A percentile compares a stretch with the other conserved stretches of the same genome.
Conservation (phyloP, 2,888 invertebrate genomes). For the Argyresthia goedartella region DNA sequence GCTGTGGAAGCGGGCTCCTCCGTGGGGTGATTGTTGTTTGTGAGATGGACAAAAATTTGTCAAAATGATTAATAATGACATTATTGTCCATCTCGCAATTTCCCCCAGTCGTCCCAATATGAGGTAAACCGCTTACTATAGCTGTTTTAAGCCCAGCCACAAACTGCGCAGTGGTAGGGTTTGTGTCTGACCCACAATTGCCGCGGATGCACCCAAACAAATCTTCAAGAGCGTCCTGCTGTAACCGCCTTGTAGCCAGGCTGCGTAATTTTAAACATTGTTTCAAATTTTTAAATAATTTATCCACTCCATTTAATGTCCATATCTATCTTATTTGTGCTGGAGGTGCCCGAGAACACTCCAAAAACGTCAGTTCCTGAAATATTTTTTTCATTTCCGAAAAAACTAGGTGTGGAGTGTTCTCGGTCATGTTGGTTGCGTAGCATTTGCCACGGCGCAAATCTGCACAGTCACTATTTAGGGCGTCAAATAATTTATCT, state of each 20-base stretch:
- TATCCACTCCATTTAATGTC: slow-evolving; percentile 1
- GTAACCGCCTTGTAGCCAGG: slow-evolving; percentile 11
- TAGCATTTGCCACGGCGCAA: not conserved
- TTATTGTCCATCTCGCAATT: slow-evolving; percentile 13
- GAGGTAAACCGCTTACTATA: slow-evolving; percentile 9
- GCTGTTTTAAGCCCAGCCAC: slow-evolving; percentile 15
- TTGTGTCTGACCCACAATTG: slow-evolving; percentile 17
- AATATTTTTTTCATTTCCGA: not conserved
- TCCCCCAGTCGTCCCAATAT: slow-evolving; percentile 5
- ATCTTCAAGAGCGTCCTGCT: slow-evolving; percentile 16
- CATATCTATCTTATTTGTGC: slow-evolving; percentile 1
- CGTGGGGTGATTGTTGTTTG: too few relatives aligned
- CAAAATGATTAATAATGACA: slow-evolving; percentile 6
- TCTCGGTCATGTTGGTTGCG: too few relatives aligned
- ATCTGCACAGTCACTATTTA: not conserved
- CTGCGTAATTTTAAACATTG: slow-evolving; percentile 10
- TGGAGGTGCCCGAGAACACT: not conserved
- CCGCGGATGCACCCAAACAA: slow-evolving; percentile 11
- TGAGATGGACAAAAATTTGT: not conserved
- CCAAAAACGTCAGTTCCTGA: not conserved
- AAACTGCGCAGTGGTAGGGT: slow-evolving; percentile 17
- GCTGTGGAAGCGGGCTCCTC: not conserved
- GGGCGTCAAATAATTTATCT: not conserved
- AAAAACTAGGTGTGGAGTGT: not conserved
- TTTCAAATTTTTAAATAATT: slow-evolving; percentile 7